Evolutionary conservation across 2,113 vertebrate species (phyloP).

Genomic region (Pundamilia nyererei): DNA sequence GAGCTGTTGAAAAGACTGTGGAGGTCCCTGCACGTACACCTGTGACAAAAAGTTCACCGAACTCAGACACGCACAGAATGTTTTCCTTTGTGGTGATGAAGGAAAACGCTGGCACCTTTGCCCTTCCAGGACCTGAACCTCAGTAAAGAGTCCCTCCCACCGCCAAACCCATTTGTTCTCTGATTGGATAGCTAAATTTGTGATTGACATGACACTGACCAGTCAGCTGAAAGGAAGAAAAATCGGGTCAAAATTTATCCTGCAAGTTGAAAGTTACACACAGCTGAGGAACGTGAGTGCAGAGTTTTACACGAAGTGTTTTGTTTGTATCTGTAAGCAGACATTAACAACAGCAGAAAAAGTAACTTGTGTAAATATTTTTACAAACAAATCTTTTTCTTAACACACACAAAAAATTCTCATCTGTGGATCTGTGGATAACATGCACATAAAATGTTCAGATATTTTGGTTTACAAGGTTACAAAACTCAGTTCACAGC

Average conservation of each 20-base stretch:
- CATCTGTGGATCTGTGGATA: background rate
- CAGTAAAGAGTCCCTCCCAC: rapidly evolving
- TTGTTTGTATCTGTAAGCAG: background rate
- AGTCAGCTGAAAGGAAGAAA: background rate
- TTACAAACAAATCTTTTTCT: background rate
- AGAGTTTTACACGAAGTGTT: background rate
- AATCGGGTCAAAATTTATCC: background rate
- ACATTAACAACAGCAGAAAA: background rate
- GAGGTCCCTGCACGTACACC: background rate
- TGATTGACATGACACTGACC: background rate
- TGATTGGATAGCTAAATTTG: background rate
- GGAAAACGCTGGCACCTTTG: background rate
- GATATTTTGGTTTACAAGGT: background rate
- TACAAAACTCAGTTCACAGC: background rate
- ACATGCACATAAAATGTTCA: background rate
- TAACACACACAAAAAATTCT: background rate
- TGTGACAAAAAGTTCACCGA: background rate
- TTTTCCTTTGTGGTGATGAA: background rate
- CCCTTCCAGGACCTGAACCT: background rate
- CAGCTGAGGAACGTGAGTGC: background rate
- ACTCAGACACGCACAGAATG: background rate
- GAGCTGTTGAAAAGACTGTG: background rate
- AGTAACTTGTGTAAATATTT: background rate
- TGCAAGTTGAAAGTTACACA: background rate
- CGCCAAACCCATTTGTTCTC: background rate